phyloP scores from a whole-genome alignment of 2,888 invertebrate genomes.

The Digitonthophagus gazella region DNA sequence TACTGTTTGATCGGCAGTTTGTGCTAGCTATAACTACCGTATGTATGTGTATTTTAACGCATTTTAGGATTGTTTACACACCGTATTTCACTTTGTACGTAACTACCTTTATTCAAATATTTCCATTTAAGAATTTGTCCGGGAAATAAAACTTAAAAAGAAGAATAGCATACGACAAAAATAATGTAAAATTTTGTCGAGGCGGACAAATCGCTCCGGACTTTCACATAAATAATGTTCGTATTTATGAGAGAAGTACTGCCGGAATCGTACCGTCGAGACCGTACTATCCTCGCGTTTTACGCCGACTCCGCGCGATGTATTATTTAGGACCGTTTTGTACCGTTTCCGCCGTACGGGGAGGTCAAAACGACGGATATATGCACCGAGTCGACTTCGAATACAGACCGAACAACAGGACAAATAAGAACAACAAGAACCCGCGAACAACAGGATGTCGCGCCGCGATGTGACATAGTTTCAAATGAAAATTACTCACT shows the following conservation, averaged over 20 bases:
- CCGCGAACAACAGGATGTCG: no score
- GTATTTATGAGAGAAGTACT: slow-evolving; percentile 23
- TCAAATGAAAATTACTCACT: no score
- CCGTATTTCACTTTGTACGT: not conserved
- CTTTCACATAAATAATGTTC: slow-evolving; percentile 24
- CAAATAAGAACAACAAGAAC: no score
- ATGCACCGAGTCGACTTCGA: no score
- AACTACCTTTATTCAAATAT: not conserved
- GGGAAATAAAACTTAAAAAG: not conserved
- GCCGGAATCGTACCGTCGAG: not conserved
- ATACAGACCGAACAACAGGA: no score
- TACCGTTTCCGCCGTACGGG: not conserved
- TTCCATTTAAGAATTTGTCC: not conserved
- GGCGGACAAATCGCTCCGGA: slow-evolving; percentile 21
- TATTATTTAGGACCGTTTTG: not conserved
- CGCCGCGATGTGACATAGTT: no score
- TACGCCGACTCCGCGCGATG: not conserved
- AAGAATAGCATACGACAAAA: not conserved
- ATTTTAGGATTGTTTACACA: not conserved
- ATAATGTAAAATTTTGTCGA: not conserved
- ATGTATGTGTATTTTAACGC: not conserved
- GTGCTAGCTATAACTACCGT: not conserved
- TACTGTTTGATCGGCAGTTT: not conserved
- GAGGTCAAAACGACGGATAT: no score
- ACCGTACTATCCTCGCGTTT: not conserved